Evolutionary conservation across 2,888 invertebrate genomes (phyloP).

Genomic region (Corythucha ciliata): DNA sequence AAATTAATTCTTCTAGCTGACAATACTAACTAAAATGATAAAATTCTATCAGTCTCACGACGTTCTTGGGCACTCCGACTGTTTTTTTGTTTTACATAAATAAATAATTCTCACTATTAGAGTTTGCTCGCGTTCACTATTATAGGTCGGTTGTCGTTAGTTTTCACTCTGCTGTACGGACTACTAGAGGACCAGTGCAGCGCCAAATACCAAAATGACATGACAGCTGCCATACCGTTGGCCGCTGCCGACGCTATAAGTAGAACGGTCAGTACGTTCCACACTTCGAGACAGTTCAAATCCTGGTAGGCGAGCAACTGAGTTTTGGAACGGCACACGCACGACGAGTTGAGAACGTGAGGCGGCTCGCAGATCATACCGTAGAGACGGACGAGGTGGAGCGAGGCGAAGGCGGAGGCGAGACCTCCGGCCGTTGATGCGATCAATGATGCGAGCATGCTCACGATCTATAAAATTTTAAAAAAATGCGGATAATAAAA

Average conservation of each 20-base stretch:
- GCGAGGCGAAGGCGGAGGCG: slow-evolving; percentile 41
- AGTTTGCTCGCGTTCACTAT: slow-evolving; percentile 30
- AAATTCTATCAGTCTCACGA: too few relatives aligned
- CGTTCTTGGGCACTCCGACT: too few relatives aligned
- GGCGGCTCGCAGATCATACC: slow-evolving; percentile 42
- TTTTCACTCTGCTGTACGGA: slow-evolving; percentile 41
- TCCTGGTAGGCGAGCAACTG: slow-evolving; percentile 40
- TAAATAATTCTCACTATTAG: too few relatives aligned
- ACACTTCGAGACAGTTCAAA: slow-evolving; percentile 43
- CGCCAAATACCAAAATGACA: slow-evolving; percentile 43
- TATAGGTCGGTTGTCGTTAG: slow-evolving; percentile 38
- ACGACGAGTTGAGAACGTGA: slow-evolving; percentile 41
- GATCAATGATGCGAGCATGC: slow-evolving; percentile 41
- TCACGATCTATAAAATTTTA: slow-evolving; percentile 42
- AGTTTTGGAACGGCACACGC: slow-evolving; percentile 40
- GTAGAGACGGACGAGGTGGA: slow-evolving; percentile 42
- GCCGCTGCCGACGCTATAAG: slow-evolving; percentile 41
- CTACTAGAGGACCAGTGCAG: slow-evolving; percentile 44
- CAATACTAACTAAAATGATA: too few relatives aligned
- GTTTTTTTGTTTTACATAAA: too few relatives aligned
- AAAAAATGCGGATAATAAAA: too few relatives aligned
- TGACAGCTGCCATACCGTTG: slow-evolving; percentile 41
- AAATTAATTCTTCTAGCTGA: too few relatives aligned
- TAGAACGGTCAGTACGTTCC: slow-evolving; percentile 41
- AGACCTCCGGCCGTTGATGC: slow-evolving; percentile 42